Percentiles rank a stretch among this genome's conserved stretches.
Evolutionary conservation across 2,113 vertebrate species (phyloP).

Genomic region (Takifugu flavidus): DNA sequence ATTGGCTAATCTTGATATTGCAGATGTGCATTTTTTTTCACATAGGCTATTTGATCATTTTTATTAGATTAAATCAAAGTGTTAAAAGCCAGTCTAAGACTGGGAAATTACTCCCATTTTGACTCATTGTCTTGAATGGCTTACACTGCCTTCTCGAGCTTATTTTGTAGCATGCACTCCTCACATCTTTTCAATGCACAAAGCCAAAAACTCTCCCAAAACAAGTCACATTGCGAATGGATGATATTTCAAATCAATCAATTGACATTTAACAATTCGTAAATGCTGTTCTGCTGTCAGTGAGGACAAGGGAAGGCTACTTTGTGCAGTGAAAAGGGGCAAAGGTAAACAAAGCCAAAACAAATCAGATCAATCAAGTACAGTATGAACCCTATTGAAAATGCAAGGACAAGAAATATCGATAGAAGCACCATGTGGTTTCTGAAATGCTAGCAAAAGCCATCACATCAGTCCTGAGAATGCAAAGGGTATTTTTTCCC

Average conservation of each 20-base stretch:
- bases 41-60: conserved; percentile 2
- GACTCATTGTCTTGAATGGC: conserved; percentile 68
- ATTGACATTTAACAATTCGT: conserved; percentile 33
- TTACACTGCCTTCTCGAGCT: conserved; percentile 81
- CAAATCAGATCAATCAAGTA: conserved; percentile 68
- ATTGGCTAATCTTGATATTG: conserved; percentile 9
- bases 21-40: conserved; percentile 6
- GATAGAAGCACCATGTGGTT: conserved; percentile 33
- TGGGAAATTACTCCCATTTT: conserved; percentile 65
- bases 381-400: conserved; percentile 85
- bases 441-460: conserved; percentile 33
- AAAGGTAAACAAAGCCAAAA: conserved; percentile 73
- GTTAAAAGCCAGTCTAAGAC: conserved; percentile 17
- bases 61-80: conserved; percentile 11
- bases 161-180: conserved; percentile 68
- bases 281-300: conserved; percentile 41
- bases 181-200: conserved; percentile 74
- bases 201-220: conserved; percentile 57
- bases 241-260: conserved; percentile 40
- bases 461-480: conserved; percentile 30
- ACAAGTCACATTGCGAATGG: conserved; percentile 49
- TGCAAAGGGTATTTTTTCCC: conserved; percentile 45
- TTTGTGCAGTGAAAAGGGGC: conserved; percentile 79
- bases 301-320: conserved; percentile 53
- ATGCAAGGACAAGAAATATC: conserved; percentile 60